Evolutionary conservation across 2,888 invertebrate genomes (phyloP).

Genomic region (Athalia circularis): DNA sequence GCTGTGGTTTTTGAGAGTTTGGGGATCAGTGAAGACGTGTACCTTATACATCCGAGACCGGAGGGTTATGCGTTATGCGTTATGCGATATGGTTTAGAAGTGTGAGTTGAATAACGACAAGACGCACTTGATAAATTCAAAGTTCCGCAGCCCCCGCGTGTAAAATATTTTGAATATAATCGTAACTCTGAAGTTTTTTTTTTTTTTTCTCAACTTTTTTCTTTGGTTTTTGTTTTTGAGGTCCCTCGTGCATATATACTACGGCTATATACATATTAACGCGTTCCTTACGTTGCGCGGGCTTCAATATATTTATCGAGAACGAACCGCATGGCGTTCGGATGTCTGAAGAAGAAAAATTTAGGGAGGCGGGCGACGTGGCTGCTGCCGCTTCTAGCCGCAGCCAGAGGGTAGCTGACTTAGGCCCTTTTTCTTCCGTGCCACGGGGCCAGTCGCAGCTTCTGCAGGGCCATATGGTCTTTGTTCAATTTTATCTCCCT

Average conservation of each 20-base stretch:
- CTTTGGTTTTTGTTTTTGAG: neutral
- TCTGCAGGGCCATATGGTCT: slow-evolving; percentile 44
- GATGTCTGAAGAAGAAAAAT: slow-evolving; percentile 6
- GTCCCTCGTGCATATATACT: neutral
- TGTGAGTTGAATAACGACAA: slow-evolving; percentile 4
- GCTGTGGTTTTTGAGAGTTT: slow-evolving; percentile 7
- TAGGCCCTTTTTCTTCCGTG: slow-evolving; percentile 23
- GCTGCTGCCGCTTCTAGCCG: neutral
- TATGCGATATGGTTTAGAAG: neutral
- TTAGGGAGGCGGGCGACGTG: slow-evolving; percentile 21
- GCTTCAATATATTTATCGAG: slow-evolving; percentile 40
- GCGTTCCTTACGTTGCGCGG: neutral
- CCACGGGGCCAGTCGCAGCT: slow-evolving; percentile 23
- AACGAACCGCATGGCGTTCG: slow-evolving; percentile 4
- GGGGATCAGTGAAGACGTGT: neutral
- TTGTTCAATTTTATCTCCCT: slow-evolving; percentile 43
- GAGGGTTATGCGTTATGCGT: neutral
- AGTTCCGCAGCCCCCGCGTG: slow-evolving; percentile 14
- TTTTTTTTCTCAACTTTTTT: neutral
- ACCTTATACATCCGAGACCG: neutral
- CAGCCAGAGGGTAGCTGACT: neutral
- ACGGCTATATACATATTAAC: neutral
- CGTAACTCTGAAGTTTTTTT: slow-evolving; percentile 33
- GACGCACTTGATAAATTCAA: slow-evolving; percentile 35
- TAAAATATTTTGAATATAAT: slow-evolving; percentile 37